Base-by-base conservation (phyloP, 2,113 vertebrate genomes). In the Bufo bufo region DNA sequence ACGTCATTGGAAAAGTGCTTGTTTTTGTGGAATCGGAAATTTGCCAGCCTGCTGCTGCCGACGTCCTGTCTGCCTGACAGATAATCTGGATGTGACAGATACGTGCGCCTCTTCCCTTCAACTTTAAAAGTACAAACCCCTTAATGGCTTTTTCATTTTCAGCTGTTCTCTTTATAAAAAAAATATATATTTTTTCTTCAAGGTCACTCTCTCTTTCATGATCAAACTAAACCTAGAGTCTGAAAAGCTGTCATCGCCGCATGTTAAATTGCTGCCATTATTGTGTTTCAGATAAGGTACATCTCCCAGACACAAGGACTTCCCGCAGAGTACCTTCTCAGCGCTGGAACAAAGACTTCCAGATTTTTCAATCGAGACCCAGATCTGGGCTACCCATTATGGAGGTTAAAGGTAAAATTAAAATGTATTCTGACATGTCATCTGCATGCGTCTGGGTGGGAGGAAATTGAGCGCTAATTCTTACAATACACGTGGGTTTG, bases 221-320 rank as follows among this genome's bases (percentile, higher is more conserved):
- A 4, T 69, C 52, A 17, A 47, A 8, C 16, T 43, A 19, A 59
- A 56, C 9, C 66, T 61, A 1, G 14, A n/a, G 19, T 86, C n/a
- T 86, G 43, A 59, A 56, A 50, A n/a, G 12, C 85, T 82, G 77
- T 58, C 52, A 87, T 33, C 65, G 4, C 43, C 78, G 14, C 52
- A 58, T 87, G 66, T 52, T 58, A 75, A 74, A 87, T 71, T 75
- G 69, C 54, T 17, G 52, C 61, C 47, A 23, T 23, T 33, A 54
- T 19, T 91, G 86, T 93, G 33, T 91, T 92, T 89, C 93, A 99
- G 98, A 99, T 99, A 83, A 97, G 98, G 77, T 99, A 99, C 80
- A 99, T 99, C 92, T 99, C 98, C 20, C 98, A 99, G 96, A 99
- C 98, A 47, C 98, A 99, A 95, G 98, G 98, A 86, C 96, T 99